Conservation (phyloP, 2,888 invertebrate genomes). For the Norana najaformis region DNA sequence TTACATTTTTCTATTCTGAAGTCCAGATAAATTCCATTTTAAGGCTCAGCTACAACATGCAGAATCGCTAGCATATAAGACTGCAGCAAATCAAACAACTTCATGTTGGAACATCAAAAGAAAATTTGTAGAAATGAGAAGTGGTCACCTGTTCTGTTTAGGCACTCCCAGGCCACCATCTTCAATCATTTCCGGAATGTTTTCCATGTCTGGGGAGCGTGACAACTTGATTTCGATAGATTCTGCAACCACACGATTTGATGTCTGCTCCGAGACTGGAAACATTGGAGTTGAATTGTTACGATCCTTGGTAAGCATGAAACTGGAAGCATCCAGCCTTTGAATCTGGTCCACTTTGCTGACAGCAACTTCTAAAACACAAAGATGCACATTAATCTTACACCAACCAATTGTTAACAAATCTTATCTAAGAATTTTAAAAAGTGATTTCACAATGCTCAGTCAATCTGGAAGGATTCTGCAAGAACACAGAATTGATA, state of each 20-base stretch:
- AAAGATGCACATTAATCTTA: not conserved
- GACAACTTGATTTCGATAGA: constrained; percentile 29
- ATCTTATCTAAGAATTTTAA: not conserved
- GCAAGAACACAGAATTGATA: not conserved
- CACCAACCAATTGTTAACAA: not conserved
- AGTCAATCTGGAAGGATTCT: not conserved
- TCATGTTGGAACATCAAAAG: not conserved
- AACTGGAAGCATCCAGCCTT: constrained; percentile 41
- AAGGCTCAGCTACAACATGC: too few species aligned
- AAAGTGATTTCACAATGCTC: not conserved
- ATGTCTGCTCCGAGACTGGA: constrained; percentile 29
- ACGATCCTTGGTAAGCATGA: constrained; percentile 42
- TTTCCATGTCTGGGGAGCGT: constrained; percentile 56
- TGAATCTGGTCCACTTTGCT: not conserved
- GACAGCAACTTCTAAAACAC: not conserved
- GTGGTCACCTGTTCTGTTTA: not conserved
- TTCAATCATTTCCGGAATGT: constrained; percentile 54
- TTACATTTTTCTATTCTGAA: too few species aligned
- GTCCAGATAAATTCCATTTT: too few species aligned
- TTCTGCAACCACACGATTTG: not conserved
- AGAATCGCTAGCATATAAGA: too few species aligned
- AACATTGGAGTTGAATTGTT: constrained; percentile 44
- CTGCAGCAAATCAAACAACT: too few species aligned
- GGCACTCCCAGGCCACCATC: not conserved
- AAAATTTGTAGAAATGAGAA: not conserved